Evolutionary conservation across 2,113 vertebrate genomes (phyloP).

Genomic region (Monopterus albus): DNA sequence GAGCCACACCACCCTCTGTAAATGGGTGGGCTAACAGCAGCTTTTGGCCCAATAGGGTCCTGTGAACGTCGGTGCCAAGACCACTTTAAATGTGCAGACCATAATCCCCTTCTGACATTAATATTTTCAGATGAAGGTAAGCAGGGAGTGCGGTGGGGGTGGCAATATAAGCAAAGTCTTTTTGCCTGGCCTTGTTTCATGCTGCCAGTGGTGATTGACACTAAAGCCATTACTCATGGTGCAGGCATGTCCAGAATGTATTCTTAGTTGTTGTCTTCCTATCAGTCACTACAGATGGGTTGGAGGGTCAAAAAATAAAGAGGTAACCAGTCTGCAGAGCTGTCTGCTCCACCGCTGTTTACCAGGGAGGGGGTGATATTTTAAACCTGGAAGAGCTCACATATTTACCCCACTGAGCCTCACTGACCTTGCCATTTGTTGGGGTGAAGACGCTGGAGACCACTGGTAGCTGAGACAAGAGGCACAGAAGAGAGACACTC

Average conservation of each 20-base stretch:
- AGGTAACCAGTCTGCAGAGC: constrained; percentile 81
- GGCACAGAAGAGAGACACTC: constrained; percentile 40
- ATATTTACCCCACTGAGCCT: constrained; percentile 81
- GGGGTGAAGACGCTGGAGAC: constrained; percentile 67
- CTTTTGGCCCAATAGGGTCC: constrained; percentile 55
- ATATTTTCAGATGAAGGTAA: constrained; percentile 80
- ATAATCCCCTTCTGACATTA: constrained; percentile 79
- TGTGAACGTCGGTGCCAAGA: constrained; percentile 66
- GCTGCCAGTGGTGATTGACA: constrained; percentile 73
- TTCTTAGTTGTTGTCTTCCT: constrained; percentile 84
- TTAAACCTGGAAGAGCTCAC: constrained; percentile 73
- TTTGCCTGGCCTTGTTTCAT: constrained; percentile 80
- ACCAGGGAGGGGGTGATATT: constrained; percentile 77
- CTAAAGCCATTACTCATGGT: constrained; percentile 86
- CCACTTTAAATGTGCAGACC: constrained; percentile 77
- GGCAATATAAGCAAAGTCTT: constrained; percentile 64
- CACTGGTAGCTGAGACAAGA: constrained; percentile 44
- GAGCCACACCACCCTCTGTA: constrained; percentile 60
- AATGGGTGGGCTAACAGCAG: constrained; percentile 54
- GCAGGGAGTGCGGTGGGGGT: constrained; percentile 50
- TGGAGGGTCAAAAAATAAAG: constrained; percentile 90
- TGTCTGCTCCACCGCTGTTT: constrained; percentile 81
- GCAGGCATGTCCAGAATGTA: constrained; percentile 85
- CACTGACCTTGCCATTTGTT: constrained; percentile 80
- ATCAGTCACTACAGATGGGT: constrained; percentile 84